Evolutionary conservation across 1,140 invertebrate species (phyloP).

Genomic region (Aphaenogaster rudis): DNA sequence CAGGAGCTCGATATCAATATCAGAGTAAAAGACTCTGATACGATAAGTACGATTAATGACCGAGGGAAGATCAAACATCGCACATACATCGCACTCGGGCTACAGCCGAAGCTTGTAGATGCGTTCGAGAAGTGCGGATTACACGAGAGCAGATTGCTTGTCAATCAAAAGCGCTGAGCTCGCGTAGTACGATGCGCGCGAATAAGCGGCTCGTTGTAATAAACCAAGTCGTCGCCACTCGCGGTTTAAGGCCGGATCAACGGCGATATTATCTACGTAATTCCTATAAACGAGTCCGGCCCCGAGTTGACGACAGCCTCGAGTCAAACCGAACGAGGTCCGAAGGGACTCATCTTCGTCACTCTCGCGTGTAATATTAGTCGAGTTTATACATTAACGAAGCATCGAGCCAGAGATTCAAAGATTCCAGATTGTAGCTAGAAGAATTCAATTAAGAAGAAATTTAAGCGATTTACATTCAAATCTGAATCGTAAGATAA

Average conservation of each 20-base stretch:
- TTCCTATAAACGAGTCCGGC: slow-evolving; percentile 40
- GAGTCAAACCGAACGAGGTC: slow-evolving; percentile 33
- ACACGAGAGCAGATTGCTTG: slow-evolving; percentile 28
- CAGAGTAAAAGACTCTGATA: not conserved
- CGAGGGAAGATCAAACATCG: not conserved
- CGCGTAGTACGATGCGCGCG: slow-evolving; percentile 18
- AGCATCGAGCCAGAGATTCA: not conserved
- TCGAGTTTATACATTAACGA: not conserved
- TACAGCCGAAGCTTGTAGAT: slow-evolving; percentile 29
- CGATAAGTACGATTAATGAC: slow-evolving; percentile 12
- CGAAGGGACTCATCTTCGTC: not conserved
- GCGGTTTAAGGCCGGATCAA: slow-evolving; percentile 38
- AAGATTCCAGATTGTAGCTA: not conserved
- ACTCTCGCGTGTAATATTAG: not conserved
- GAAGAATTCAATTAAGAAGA: not conserved
- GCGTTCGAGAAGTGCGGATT: slow-evolving; percentile 33
- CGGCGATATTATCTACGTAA: slow-evolving; percentile 47
- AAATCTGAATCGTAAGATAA: not conserved
- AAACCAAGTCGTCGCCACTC: slow-evolving; percentile 27
- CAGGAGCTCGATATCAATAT: not conserved
- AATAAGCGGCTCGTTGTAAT: slow-evolving; percentile 53
- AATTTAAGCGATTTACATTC: not conserved
- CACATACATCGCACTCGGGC: not conserved
- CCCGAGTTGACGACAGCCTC: not conserved
- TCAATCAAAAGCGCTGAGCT: slow-evolving; percentile 18